phyloP scores from a whole-genome alignment of 2,797 vertebrate genomes.

The Botia almorhae region DNA sequence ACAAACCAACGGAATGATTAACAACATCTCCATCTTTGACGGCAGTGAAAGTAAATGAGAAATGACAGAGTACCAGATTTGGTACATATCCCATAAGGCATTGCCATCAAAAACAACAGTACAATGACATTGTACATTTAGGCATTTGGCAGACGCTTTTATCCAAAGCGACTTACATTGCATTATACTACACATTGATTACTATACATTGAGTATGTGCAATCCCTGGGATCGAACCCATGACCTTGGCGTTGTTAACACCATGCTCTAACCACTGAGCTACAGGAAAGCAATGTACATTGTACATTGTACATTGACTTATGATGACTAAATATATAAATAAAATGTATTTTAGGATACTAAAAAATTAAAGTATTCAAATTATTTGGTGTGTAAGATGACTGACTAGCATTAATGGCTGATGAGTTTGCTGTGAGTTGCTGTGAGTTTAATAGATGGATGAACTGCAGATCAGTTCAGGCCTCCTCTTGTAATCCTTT shows the following conservation, averaged over 20 bases:
- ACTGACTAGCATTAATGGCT: background rate
- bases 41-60: background rate
- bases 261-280: too few relatives aligned
- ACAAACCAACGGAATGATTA: background rate
- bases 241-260: too few relatives aligned
- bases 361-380: background rate
- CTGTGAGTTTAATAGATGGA: constrained; percentile 42
- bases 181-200: too few relatives aligned
- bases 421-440: background rate
- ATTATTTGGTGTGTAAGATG: background rate
- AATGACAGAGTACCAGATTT: background rate
- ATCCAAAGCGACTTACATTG: too few relatives aligned
- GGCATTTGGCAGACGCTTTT: too few relatives aligned
- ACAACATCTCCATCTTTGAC: background rate
- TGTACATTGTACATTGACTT: too few relatives aligned
- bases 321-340: background rate
- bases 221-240: too few relatives aligned
- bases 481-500: constrained; percentile 25
- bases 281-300: too few relatives aligned
- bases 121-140: too few relatives aligned
- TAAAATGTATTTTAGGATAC: background rate
- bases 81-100: background rate
- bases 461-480: constrained; percentile 33
- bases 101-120: background rate
- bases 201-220: too few relatives aligned